A percentile compares a stretch with the other conserved stretches of the same genome.
Conservation (phyloP, 92 coral and sea anemone species). For the Palythoa grandiflora region DNA sequence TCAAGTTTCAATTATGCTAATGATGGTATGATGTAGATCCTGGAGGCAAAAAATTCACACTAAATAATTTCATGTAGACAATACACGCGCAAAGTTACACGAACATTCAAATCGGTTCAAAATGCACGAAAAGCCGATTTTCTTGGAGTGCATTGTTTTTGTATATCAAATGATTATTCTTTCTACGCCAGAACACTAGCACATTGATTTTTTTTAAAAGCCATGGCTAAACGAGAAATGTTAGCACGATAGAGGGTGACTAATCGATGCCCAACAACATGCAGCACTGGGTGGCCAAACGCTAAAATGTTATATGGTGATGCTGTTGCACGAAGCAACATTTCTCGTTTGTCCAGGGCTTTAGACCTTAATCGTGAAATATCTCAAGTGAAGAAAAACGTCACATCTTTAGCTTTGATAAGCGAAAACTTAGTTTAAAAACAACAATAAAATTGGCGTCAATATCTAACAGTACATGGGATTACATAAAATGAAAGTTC, state of each 20-base stretch:
- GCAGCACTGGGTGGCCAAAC: slow-evolving; percentile 9
- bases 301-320: neutral
- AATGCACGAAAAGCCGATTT: slow-evolving; percentile 5
- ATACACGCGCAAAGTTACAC: slow-evolving; percentile 6
- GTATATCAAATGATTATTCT: slow-evolving; percentile 2
- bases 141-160: slow-evolving; percentile 4
- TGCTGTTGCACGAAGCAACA: slow-evolving; percentile 7
- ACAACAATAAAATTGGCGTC: slow-evolving; percentile 4
- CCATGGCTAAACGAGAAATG: slow-evolving; percentile 6
- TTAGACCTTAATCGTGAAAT: slow-evolving; percentile 3
- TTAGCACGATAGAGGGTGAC: slow-evolving; percentile 7
- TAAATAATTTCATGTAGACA: slow-evolving; percentile 2
- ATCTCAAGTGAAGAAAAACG: slow-evolving; percentile 4
- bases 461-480: slow-evolving; percentile 4
- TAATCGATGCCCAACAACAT: slow-evolving; percentile 5
- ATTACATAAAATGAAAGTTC: slow-evolving; percentile 2
- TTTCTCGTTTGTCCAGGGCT: slow-evolving; percentile 7
- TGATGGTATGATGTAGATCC: slow-evolving; percentile 5
- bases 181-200: slow-evolving; percentile 7
- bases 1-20: slow-evolving; percentile 2
- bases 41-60: slow-evolving; percentile 5
- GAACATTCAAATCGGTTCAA: slow-evolving; percentile 4
- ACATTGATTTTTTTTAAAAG: slow-evolving; percentile 1
- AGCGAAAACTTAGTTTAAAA: slow-evolving; percentile 2
- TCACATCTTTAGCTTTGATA: slow-evolving; percentile 3